A percentile compares a stretch with the other conserved stretches of the same genome.
These are phyloP conservation scores for Phasianus colchicus DNA, from an alignment of 2,113 vertebrate genomes.

Conservation along the genomic window DNA sequence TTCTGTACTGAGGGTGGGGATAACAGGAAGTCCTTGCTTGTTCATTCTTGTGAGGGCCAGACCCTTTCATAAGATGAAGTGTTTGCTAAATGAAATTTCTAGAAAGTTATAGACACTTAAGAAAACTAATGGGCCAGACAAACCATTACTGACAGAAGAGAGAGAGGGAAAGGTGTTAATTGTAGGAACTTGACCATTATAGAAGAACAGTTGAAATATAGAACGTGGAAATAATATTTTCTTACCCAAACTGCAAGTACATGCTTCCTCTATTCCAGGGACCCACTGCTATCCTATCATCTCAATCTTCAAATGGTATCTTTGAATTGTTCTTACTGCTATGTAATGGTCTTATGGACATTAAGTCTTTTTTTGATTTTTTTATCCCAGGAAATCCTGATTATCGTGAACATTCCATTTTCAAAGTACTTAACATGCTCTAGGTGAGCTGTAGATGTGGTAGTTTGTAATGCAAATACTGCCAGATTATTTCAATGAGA, in stretches of 20 bases:
- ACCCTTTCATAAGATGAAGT: not conserved
- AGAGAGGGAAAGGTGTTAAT: not conserved
- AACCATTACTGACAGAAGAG: not conserved
- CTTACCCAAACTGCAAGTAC: not conserved
- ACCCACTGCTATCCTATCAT: not conserved
- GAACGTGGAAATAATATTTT: not conserved
- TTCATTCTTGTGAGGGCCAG: accelerated
- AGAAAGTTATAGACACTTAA: not conserved
- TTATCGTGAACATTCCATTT: not conserved
- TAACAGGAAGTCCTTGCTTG: not conserved
- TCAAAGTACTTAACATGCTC: not conserved
- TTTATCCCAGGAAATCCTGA: not conserved
- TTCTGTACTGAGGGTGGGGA: not conserved
- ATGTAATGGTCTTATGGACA: not conserved
- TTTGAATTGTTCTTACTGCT: not conserved
- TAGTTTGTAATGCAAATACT: not conserved
- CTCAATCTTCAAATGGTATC: not conserved
- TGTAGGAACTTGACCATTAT: not conserved
- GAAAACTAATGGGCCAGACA: not conserved
- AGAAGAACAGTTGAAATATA: not conserved
- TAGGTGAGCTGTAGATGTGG: accelerated
- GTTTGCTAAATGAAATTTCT: not conserved
- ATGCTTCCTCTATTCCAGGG: not conserved
- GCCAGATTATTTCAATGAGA: not conserved
- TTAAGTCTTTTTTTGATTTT: not conserved